phyloP scores from a whole-genome alignment of 23 tunicate genomes.

The Phallusia fumigata region DNA sequence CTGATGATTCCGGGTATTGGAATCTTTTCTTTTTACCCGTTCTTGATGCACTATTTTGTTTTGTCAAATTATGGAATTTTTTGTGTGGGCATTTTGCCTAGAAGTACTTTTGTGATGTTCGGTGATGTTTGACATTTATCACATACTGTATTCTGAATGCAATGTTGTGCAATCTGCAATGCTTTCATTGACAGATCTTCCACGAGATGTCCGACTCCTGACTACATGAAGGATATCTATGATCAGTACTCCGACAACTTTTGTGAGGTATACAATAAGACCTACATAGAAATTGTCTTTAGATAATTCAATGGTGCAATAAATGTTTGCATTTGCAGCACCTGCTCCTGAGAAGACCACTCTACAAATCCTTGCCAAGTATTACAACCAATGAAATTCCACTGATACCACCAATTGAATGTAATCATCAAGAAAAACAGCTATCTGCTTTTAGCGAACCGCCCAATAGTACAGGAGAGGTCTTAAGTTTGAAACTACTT shows the following conservation, averaged over 20 bases:
- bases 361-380: neutral
- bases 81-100: neutral
- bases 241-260: neutral
- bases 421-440: neutral
- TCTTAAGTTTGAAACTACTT: neutral
- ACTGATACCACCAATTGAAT: neutral
- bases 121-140: neutral
- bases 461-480: too few relatives aligned
- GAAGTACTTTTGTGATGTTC: neutral
- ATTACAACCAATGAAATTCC: neutral
- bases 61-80: neutral
- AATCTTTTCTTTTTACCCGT: too few relatives aligned
- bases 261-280: neutral
- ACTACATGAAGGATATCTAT: neutral
- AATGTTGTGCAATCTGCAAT: neutral
- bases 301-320: neutral
- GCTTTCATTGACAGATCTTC: neutral
- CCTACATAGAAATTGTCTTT: neutral
- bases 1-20: too few relatives aligned
- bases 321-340: neutral
- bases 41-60: too few relatives aligned
- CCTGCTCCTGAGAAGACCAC: neutral
- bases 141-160: neutral
- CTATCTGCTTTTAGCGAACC: neutral
- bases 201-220: neutral